Evolutionary conservation across 2,888 invertebrate genomes (phyloP).

Genomic region (Adineta ricciae): DNA sequence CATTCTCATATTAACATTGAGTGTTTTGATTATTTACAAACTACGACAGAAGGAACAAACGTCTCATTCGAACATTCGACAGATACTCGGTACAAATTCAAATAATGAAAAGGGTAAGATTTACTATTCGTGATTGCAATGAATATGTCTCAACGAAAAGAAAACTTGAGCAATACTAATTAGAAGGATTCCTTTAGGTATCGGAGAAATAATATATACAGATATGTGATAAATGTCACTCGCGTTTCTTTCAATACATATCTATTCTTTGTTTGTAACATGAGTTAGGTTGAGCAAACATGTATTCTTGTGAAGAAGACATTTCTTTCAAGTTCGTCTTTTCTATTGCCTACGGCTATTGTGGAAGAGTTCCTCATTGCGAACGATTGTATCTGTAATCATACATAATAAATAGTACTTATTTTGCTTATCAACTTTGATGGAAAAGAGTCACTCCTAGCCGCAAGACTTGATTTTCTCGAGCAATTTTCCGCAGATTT

Average conservation of each 20-base stretch:
- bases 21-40: slow-evolving; percentile 17
- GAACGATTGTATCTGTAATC: background rate
- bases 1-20: slow-evolving; percentile 19
- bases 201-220: no score
- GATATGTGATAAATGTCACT: no score
- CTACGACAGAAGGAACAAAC: background rate
- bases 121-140: no score
- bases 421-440: background rate
- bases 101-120: background rate
- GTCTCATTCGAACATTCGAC: background rate
- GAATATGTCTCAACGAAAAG: no score
- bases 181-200: no score
- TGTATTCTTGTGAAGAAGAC: no score
- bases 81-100: background rate
- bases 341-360: background rate
- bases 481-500: background rate
- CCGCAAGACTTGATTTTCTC: background rate
- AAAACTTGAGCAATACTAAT: no score
- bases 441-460: background rate
- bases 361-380: no score
- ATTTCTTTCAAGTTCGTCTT: background rate
- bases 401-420: background rate
- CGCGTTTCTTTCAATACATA: no score
- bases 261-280: no score
- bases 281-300: no score